Percentiles rank a stretch among this genome's conserved stretches.
Conservation (phyloP, 2,797 vertebrate species). For the Brachyalestes nurse region DNA sequence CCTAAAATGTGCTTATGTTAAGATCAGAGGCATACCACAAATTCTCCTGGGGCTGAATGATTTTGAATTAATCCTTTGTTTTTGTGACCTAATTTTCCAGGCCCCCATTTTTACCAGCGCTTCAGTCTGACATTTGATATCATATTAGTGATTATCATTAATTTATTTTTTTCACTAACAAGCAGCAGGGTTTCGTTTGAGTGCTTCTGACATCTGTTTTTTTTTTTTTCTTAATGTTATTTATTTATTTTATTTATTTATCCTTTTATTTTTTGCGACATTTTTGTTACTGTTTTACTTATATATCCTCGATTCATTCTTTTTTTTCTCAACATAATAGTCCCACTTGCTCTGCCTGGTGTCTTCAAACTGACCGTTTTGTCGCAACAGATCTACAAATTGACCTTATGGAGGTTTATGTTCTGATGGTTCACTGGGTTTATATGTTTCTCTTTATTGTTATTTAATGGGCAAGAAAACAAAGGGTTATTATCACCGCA, state of each 20-base stretch:
- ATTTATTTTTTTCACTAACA: neutral
- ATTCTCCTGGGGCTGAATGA: slow-evolving; percentile 47
- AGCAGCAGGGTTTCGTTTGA: neutral
- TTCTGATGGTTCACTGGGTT: slow-evolving; percentile 18
- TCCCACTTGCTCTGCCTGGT: neutral
- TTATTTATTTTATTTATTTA: neutral
- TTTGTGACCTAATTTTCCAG: slow-evolving; percentile 52
- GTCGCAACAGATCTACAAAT: slow-evolving; percentile 36
- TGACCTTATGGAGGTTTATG: slow-evolving; percentile 22
- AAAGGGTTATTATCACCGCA: slow-evolving; percentile 14
- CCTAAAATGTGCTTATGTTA: slow-evolving; percentile 25
- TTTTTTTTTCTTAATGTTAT: neutral
- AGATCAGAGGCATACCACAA: slow-evolving; percentile 49
- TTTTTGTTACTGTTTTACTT: neutral
- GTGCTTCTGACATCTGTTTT: neutral
- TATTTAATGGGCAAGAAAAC: slow-evolving; percentile 49
- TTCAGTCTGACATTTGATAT: slow-evolving; percentile 37
- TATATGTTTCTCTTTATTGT: slow-evolving; percentile 31
- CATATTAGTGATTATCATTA: slow-evolving; percentile 13
- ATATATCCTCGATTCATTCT: too few relatives aligned
- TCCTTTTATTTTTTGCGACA: neutral
- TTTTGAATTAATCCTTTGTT: slow-evolving; percentile 52
- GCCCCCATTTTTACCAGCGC: slow-evolving; percentile 36
- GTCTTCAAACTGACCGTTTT: neutral
- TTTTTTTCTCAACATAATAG: neutral